A percentile compares a stretch with the other conserved stretches of the same genome.
phyloP scores from a whole-genome alignment of 2,888 invertebrate species.

The Clunio marinus region DNA sequence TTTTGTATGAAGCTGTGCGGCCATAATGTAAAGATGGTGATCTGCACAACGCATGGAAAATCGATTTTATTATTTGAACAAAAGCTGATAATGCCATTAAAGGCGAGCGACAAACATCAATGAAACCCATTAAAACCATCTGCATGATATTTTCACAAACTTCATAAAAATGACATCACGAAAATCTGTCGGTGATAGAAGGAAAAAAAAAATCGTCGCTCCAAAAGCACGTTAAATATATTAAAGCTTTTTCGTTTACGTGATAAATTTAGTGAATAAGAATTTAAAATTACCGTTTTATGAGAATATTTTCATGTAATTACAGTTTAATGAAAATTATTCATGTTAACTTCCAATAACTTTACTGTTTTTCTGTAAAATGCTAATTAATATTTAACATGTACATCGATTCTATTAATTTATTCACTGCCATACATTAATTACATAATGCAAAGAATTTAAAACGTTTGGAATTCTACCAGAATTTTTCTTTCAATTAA shows the following conservation, averaged over 20 bases:
- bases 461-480: no score
- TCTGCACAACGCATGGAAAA: background rate
- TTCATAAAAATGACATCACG: background rate
- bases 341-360: no score
- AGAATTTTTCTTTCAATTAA: no score
- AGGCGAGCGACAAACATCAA: background rate
- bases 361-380: no score
- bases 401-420: no score
- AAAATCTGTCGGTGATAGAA: background rate
- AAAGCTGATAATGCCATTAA: background rate
- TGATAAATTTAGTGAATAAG: background rate
- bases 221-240: background rate
- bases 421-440: no score
- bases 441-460: no score
- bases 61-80: conserved; percentile 28
- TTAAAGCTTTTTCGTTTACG: background rate
- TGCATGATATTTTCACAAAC: conserved; percentile 20
- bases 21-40: conserved; percentile 18
- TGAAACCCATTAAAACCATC: conserved; percentile 15
- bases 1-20: background rate
- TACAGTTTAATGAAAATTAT: background rate
- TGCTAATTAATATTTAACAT: no score
- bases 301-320: background rate
- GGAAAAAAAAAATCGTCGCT: background rate
- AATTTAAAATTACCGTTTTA: background rate